Percentiles rank a stretch among this genome's conserved stretches.
phyloP scores from a whole-genome alignment of 1,140 invertebrate species.

The Ceratosolen solmsi region DNA sequence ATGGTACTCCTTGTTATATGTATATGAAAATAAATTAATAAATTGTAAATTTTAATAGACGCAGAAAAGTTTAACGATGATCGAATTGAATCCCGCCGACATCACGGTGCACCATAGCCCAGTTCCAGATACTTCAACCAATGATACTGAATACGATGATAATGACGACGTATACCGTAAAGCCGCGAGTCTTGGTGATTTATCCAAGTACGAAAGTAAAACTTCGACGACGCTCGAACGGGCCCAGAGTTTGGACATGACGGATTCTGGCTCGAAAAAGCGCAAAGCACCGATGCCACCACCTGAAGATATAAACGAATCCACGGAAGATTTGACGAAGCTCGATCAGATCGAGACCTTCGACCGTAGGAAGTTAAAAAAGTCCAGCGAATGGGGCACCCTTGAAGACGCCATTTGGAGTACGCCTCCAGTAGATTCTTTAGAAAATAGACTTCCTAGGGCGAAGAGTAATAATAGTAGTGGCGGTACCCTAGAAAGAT shows the following conservation, averaged over 20 bases:
- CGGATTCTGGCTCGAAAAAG: slow-evolving; percentile 80
- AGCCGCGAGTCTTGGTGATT: slow-evolving; percentile 85
- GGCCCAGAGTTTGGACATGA: slow-evolving; percentile 87
- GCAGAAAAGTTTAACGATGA: slow-evolving; percentile 74
- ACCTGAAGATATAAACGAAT: slow-evolving; percentile 76
- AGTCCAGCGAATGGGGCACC: slow-evolving; percentile 83
- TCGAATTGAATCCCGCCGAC: slow-evolving; percentile 82
- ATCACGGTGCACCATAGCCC: slow-evolving; percentile 83
- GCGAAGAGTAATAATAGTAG: slow-evolving; percentile 34
- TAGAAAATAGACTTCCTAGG: background rate
- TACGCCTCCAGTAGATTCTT: slow-evolving; percentile 58
- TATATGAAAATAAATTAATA: too few relatives aligned
- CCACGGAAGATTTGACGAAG: slow-evolving; percentile 76
- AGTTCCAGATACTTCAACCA: slow-evolving; percentile 74
- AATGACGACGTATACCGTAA: slow-evolving; percentile 80
- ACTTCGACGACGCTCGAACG: slow-evolving; percentile 80
- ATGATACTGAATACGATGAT: slow-evolving; percentile 65
- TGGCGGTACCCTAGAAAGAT: background rate
- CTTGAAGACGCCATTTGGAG: slow-evolving; percentile 82
- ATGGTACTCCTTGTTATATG: too few relatives aligned
- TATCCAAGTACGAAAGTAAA: slow-evolving; percentile 82
- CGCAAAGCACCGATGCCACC: slow-evolving; percentile 77
- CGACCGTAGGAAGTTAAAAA: slow-evolving; percentile 80
- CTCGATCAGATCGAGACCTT: slow-evolving; percentile 80
- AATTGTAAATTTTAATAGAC: too few relatives aligned